Evolutionary conservation across 1,140 invertebrate species (phyloP), one percentile per base, ranked within the genome.

Genomic region (Tyrophagus putrescentiae): DNA sequence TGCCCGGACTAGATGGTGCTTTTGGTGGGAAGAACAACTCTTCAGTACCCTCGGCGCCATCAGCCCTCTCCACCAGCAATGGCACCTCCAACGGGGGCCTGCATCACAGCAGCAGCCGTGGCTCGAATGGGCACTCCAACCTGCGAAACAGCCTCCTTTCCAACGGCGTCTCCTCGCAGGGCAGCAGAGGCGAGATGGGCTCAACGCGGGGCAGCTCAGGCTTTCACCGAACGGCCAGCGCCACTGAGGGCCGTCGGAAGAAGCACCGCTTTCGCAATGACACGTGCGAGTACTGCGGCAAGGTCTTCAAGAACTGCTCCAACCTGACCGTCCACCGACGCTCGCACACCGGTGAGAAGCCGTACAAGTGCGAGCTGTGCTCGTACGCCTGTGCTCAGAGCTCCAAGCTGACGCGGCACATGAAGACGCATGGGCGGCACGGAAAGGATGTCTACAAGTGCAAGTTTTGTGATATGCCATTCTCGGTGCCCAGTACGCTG

Each of bases 331-430:
- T 98, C 0, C 93, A 98, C 69, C 78, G 93, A 31, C 79, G 93
- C 52, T 94, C 89, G 6, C 93, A 98, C 72, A 97, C 94, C 0
- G 94, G 95, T 0, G 95, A 98, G 70, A 98, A 99, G 70, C 96
- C 96, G 0, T 99, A 98, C 79, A 98, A 98, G 73, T 99, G 96
- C 71, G 89, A 93, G 71, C 75, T 99, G 29, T 99, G 96, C 75
- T 91, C 87, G 33, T 99, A 99, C 74, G 96, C 96, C 11, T 99
- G 96, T 74, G 96, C 96, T 5, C 94, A 99, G 76, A 96, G 91
- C 69, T 95, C 89, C 11, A 99, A 99, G 72, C 76, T 99, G 39
- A 99, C 96, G 21, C 80, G 96, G 66, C 96, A 99, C 76, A 99
- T 99, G 96, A 97, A 98, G 71, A 99, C 96, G 0, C 96, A 99